Evolutionary conservation across 2,888 invertebrate genomes (phyloP), one percentile per base, ranked within the genome.

Genomic region (Apodemia hepburni): DNA sequence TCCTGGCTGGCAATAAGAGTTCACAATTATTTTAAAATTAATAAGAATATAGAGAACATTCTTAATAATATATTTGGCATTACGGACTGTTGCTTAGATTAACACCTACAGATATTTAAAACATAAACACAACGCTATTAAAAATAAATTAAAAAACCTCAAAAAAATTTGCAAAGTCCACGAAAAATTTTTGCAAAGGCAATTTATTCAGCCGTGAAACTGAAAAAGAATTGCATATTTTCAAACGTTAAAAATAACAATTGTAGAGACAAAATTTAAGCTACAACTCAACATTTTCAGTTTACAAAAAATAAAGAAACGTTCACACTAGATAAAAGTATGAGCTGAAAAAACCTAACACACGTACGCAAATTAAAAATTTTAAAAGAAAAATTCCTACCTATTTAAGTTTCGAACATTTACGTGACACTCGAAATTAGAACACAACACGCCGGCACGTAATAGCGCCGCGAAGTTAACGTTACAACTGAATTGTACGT

Each of bases 401-500:
- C 54, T 54, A 27, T 54, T 54, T 27, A 54, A 54, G 54, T 54
- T 54, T 54, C 12, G 54, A 54, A 54, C 54, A 54, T 54, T 54
- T 54, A 54, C 54, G 54, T 54, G 54, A 54, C 54, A 54, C 27
- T 54, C 22, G 54, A 54, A 54, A 54, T 54, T 54, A 54, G 54
- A 54, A 27, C 27, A 51, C 49, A 51, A 51, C 49, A 54, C 54
- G 22, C 54, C 49, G 33, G 35, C 35, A 47, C 61, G 61, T 61
- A 35, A 51, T 49, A 35, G 49, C 61, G 49, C 61, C 61, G 51
- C 61, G 61, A 61, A 49, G 61, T 35, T 51, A 51, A 51, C n/a
- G 33, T 33, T 33, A 51, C 61, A 51, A 61, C 61, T 61, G 61
- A 51, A 61, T 27, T 54, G 22, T 27, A 54, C 27, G 54, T 27